These are phyloP conservation scores for Mungos mungo DNA, from an alignment of 2,113 vertebrate species.

Conservation along the genomic window DNA sequence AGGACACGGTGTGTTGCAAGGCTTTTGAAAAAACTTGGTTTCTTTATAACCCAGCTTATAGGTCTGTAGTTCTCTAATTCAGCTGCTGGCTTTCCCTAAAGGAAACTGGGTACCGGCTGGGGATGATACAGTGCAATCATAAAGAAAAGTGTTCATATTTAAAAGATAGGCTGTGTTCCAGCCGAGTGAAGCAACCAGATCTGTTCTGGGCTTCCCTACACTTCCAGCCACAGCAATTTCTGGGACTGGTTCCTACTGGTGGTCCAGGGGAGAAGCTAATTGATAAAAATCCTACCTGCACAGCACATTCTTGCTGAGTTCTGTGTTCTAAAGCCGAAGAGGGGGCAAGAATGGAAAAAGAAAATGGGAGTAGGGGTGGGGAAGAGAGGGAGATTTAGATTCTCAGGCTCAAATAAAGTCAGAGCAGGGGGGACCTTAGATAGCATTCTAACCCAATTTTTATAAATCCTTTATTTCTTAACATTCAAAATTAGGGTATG, in stretches of 20 bases:
- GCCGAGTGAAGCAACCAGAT: not conserved
- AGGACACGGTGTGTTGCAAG: not conserved
- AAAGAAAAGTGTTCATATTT: not conserved
- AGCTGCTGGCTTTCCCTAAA: not conserved
- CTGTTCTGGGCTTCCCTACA: not conserved
- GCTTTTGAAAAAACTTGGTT: not conserved
- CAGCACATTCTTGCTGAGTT: not conserved
- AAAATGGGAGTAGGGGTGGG: too few species aligned
- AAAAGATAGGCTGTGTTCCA: not conserved
- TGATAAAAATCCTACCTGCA: not conserved
- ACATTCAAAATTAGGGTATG: slow-evolving; percentile 45
- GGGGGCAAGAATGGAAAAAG: not conserved
- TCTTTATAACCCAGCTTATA: not conserved
- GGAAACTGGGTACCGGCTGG: not conserved
- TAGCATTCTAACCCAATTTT: not conserved
- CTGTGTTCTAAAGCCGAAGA: not conserved
- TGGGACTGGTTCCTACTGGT: not conserved
- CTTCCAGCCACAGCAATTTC: not conserved
- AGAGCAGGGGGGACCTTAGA: not conserved
- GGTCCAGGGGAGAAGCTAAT: not conserved
- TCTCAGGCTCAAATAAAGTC: not conserved
- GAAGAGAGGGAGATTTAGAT: not conserved
- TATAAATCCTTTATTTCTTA: slow-evolving; percentile 4
- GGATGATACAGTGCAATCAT: not conserved
- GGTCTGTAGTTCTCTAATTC: slow-evolving; percentile 17